Conservation (phyloP, 1,140 invertebrate species). For the Drosophila miranda region DNA sequence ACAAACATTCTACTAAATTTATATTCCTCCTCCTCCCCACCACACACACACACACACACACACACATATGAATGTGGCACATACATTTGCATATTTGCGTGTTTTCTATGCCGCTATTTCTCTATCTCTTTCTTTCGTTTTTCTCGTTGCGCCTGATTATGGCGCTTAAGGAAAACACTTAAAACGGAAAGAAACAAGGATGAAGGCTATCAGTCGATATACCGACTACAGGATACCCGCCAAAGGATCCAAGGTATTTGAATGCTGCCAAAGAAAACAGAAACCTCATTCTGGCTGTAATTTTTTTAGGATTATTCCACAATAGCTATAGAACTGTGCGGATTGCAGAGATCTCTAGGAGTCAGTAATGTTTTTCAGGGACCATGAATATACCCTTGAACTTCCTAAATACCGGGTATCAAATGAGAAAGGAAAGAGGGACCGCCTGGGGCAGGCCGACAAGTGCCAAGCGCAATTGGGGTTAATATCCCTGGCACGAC, state of each 20-base stretch:
- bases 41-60: slow-evolving; percentile 26
- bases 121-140: slow-evolving; percentile 14
- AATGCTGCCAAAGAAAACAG: too few species aligned
- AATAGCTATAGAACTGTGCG: too few species aligned
- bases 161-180: slow-evolving; percentile 80
- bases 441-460: slow-evolving; percentile 44
- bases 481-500: slow-evolving; percentile 77
- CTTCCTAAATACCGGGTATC: too few species aligned
- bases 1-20: slow-evolving; percentile 45
- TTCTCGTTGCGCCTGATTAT: slow-evolving; percentile 75
- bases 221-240: neutral
- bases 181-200: slow-evolving; percentile 43
- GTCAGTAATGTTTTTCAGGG: too few species aligned
- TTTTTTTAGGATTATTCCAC: too few species aligned
- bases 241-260: neutral
- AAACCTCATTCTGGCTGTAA: too few species aligned
- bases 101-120: slow-evolving; percentile 64
- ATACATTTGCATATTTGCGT: slow-evolving; percentile 78
- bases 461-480: slow-evolving; percentile 77
- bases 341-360: too few species aligned
- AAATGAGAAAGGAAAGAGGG: slow-evolving; percentile 6
- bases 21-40: slow-evolving; percentile 14
- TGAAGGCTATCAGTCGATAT: neutral
- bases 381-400: too few species aligned
- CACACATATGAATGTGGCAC: slow-evolving; percentile 41